Base-by-base conservation (phyloP, 2,113 vertebrate species). In the Tichodroma muraria region DNA sequence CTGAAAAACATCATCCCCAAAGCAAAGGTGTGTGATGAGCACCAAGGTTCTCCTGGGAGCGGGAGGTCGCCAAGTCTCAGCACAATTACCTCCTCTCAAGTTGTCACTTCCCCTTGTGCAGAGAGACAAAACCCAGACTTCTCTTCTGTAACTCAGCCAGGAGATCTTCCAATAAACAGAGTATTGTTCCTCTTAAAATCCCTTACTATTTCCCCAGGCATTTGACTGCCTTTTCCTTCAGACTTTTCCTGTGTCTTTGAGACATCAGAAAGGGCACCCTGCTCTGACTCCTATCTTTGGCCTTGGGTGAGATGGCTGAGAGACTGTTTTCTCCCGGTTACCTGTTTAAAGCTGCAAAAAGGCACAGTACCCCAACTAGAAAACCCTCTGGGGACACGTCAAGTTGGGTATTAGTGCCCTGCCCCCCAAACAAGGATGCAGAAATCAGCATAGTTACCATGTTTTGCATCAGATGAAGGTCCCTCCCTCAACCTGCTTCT, bases 361-460 rank as follows among this genome's bases (percentile, higher is more conserved):
- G 33, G 14, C 21, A 56, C 24, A 47, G 37, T 7, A 0, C 11
- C 0, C 12, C 15, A 40, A 1, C 17, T 13, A 60, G n/a, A 61
- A 90, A 69, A 70, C 3, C 4, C 17, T 38, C 6, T 18, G 27
- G 22, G 27, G 2, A 45, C 33, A 35, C 0, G 0, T 7, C 1
- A 4, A 44, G 19, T 50, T 22, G 15, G 5, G 7, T 54, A 25
- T 45, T 50, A 69, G 25, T 73, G 20, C 28, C 56, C 22, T 68
- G 8, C n/a, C 4, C 17, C 31, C 12, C 4, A 47, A 31, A 85
- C 2, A 40, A 63, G 40, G 2, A 4, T n/a, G 13, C 12, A 79
- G 44, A 64, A 79, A 4, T 49, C 40, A 85, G 16, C 10, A 53
- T 13, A 75, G 17, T 15, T 57, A 33, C 0, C 0, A 25, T 17